Evolutionary conservation across 2,113 vertebrate genomes (phyloP), one percentile per base, ranked within the genome.

Genomic region (Phainopepla nitens): DNA sequence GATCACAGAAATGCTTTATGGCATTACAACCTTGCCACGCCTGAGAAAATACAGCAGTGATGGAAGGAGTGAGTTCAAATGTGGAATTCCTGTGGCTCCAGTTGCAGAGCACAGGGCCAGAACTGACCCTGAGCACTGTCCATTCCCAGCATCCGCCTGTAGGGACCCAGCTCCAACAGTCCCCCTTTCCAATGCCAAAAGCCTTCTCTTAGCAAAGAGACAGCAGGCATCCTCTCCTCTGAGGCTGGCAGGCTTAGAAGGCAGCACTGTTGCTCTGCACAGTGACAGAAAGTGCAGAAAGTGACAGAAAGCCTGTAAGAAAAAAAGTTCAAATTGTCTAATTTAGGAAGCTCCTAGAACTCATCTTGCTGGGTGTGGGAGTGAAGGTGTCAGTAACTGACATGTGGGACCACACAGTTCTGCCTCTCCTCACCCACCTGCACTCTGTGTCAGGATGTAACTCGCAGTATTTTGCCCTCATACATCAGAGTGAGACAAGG

Each of bases 401-500:
- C 8, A 21, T 4, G 11, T 15, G 13, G 21, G 68, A 29, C 47
- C 21, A 18, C 1, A 11, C 10, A 24, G 33, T 6, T 15, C 53
- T 25, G 20, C 7, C 29, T 15, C 21, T 27, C 17, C 44, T 47
- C 31, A 11, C 11, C 14, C 8, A 4, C n/a, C 29, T 33, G 28
- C 1, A 2, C 29, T 36, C 31, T 9, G 4, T 7, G 18, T 25
- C 18, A 29, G 56, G 39, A 8, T 15, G 9, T 4, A n/a, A 36
- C 13, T 24, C 2, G 0, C 9, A 2, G 8, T 3, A 3, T 25
- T 6, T 6, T 29, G 27, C n/a, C 27, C 49, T 33, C 1, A 1
- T 33, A 25, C 29, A 25, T 14, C 57, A 27, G 21, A 72, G 25
- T 2, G 4, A 45, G 23, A 53, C 24, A 3, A 49, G 41, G 13